Base-by-base conservation (phyloP, 2,888 invertebrate species). In the Ophion ellenae region DNA sequence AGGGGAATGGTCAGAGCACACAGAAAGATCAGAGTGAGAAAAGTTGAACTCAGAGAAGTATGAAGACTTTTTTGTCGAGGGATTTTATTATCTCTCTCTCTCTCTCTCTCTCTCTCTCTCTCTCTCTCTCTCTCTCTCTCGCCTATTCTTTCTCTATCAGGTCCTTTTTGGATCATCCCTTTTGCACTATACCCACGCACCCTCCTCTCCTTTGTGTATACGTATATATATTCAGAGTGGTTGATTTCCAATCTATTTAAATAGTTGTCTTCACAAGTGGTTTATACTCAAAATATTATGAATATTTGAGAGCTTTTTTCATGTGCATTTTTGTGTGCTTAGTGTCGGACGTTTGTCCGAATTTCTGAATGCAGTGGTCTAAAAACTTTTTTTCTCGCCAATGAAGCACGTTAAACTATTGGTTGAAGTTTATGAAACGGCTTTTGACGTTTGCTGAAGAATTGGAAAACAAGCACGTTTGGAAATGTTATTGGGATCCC, bases 1-100 rank as follows among this genome's bases (percentile, higher is more conserved):
- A 53, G 17, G 17, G 28, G 63, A 45, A 59, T 11, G 67, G 79
- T 78, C 53, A 53, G 17, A 14, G 53, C 53, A 53, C 53, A 53
- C 53, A 53, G 17, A 53, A 53, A 1, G 14, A 53, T 14, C 53
- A 14, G 14, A 17, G 53, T 14, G 5, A 17, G 53, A 53, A 53
- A 53, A 53, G 53, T 53, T 53, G 17, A 53, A 53, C 17, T 53
- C 53, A 5, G 17, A 17, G 17, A 53, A 53, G 53, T 17, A 53
- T 14, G 53, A 53, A 53, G 2, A 53, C 14, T 53, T 53, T 53
- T 53, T 53, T 53, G 53, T 53, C 17, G 53, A 53, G 5, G 14
- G 17, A 53, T 17, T 53, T 53, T 17, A 53, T 53, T 53, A 40
- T 40, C 40, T 5, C 40, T 53, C 53, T 53, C 14, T 53, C 14